phyloP scores from a whole-genome alignment of 1,140 invertebrate species.

The Spodoptera frugiperda region DNA sequence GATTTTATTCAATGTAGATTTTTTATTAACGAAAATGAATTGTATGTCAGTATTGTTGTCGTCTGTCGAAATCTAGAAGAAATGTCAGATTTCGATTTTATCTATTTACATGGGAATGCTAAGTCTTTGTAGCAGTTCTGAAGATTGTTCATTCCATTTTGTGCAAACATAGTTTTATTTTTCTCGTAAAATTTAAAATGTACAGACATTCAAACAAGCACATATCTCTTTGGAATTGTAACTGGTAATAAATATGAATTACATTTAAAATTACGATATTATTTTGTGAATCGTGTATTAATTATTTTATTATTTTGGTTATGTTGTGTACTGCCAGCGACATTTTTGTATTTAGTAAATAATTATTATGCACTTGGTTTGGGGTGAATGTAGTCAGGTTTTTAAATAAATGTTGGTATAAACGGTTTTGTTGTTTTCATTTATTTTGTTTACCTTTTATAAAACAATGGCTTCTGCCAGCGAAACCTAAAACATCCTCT shows the following conservation, averaged over 20 bases:
- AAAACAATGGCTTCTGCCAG: no score
- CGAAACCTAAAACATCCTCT: no score
- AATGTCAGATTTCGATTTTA: no score
- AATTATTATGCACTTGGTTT: conserved; percentile 77
- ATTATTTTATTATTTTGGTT: conserved; percentile 13
- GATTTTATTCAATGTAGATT: conserved; percentile 38
- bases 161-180: not conserved
- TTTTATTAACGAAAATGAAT: not conserved
- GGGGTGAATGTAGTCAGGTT: conserved; percentile 81
- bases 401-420: conserved; percentile 73
- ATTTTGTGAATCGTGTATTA: conserved; percentile 30
- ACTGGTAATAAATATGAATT: conserved; percentile 23
- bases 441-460: conserved; percentile 5
- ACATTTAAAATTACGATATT: conserved; percentile 3
- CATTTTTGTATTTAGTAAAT: conserved; percentile 65
- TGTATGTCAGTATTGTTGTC: conserved; percentile 26
- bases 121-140: not conserved
- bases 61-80: not conserved
- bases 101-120: no score
- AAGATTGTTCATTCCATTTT: conserved; percentile 9
- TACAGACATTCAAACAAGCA: not conserved
- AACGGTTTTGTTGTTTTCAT: conserved; percentile 51
- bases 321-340: conserved; percentile 21
- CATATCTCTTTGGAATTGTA: conserved; percentile 29
- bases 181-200: conserved; percentile 24